Evolutionary conservation across 1,140 invertebrate species (phyloP).

Genomic region (Oryctes rhinoceros): DNA sequence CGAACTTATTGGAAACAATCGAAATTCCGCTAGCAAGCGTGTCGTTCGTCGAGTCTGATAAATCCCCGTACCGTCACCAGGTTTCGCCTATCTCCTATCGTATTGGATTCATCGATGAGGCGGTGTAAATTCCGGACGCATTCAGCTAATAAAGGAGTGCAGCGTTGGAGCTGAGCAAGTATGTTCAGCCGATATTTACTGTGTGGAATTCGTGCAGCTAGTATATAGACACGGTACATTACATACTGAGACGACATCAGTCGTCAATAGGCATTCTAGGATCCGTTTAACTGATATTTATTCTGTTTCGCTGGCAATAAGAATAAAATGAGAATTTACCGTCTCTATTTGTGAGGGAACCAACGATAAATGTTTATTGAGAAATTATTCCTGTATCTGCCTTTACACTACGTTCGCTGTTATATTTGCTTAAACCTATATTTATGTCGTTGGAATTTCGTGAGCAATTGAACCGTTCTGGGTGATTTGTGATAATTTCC

Average conservation of each 20-base stretch:
- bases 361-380: not conserved
- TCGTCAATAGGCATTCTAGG: not conserved
- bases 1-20: constrained; percentile 23
- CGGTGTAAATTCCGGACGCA: not conserved
- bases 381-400: not conserved
- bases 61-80: not conserved
- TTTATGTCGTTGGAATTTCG: too few relatives aligned
- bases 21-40: not conserved
- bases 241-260: not conserved
- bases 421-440: too few relatives aligned
- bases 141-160: too few relatives aligned
- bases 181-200: constrained; percentile 6
- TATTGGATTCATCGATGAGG: not conserved
- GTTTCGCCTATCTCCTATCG: not conserved
- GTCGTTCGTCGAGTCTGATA: not conserved
- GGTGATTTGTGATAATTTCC: too few relatives aligned
- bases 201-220: not conserved
- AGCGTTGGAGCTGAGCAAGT: too few relatives aligned
- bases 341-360: not conserved
- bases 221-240: not conserved
- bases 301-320: not conserved
- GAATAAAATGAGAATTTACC: not conserved
- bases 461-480: too few relatives aligned
- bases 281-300: not conserved
- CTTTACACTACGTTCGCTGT: too few relatives aligned